A percentile compares a stretch with the other conserved stretches of the same genome.
These are phyloP conservation scores for Eucera pruinosa DNA, from an alignment of 2,888 invertebrate genomes.

Conservation along the genomic window DNA sequence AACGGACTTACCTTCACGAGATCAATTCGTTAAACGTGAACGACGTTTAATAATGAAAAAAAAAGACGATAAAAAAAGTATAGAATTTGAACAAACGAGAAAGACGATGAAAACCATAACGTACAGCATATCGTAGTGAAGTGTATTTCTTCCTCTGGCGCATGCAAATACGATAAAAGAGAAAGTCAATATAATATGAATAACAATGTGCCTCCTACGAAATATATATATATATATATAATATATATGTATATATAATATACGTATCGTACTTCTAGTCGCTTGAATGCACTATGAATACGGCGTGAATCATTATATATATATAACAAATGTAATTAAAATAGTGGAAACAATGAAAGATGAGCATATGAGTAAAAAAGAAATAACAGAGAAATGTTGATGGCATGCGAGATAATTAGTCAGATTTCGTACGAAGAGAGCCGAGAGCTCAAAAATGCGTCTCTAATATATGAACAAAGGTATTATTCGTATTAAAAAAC, in stretches of 20 bases:
- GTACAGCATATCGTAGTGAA: conserved; percentile 45
- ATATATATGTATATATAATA: conserved; percentile 10
- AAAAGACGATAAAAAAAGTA: neutral
- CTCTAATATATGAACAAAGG: neutral
- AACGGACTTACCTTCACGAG: conserved; percentile 62
- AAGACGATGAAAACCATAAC: conserved; percentile 52
- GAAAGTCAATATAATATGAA: conserved; percentile 48
- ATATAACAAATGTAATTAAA: conserved; percentile 25
- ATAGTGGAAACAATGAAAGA: conserved; percentile 52
- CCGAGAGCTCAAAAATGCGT: neutral
- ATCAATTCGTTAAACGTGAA: conserved; percentile 22
- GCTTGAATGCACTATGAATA: conserved; percentile 55
- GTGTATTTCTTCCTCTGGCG: conserved; percentile 57
- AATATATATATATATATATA: conserved; percentile 24
- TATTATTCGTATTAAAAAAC: neutral
- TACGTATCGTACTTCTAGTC: conserved; percentile 33
- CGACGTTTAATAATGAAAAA: neutral
- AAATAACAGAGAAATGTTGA: conserved; percentile 44
- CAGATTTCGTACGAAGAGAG: conserved; percentile 22
- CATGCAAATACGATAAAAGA: conserved; percentile 68
- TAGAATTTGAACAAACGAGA: conserved; percentile 20
- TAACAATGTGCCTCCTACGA: conserved; percentile 59
- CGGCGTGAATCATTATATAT: conserved; percentile 35
- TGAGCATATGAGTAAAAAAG: conserved; percentile 42
- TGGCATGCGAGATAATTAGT: conserved; percentile 61